A percentile compares a stretch with the other conserved stretches of the same genome.
Evolutionary conservation across 2,113 vertebrate genomes (phyloP).

Genomic region (Corythornis madagascariensis): DNA sequence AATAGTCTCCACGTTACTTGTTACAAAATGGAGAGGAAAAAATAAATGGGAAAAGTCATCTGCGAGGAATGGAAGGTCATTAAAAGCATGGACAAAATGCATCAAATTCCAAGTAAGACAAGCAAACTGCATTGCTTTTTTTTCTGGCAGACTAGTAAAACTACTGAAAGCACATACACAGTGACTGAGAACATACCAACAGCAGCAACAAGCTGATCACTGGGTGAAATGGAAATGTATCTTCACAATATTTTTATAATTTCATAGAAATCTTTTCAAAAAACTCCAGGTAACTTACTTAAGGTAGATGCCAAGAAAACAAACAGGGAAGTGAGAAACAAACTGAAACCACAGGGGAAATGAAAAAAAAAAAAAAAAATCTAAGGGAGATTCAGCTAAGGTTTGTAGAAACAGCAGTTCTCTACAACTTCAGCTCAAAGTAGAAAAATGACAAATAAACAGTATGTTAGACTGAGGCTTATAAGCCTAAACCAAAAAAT

Average conservation of each 20-base stretch:
- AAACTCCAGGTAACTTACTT: not conserved
- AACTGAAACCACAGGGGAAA: not conserved
- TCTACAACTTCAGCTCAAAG: not conserved
- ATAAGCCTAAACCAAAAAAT: not conserved
- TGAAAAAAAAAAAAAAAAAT: not conserved
- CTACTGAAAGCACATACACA: not conserved
- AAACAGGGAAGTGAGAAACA: not conserved
- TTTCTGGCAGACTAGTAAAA: not conserved
- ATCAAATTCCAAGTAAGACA: not conserved
- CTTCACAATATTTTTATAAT: not conserved
- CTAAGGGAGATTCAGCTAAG: not conserved
- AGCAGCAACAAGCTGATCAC: not conserved
- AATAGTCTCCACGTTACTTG: fast-evolving
- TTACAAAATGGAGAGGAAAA: not conserved
- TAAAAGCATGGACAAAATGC: not conserved
- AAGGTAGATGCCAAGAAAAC: not conserved
- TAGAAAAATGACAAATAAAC: not conserved
- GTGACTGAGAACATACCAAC: not conserved
- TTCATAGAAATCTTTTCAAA: not conserved
- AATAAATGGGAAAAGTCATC: not conserved
- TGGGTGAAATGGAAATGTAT: not conserved
- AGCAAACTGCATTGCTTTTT: not conserved
- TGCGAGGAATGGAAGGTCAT: not conserved
- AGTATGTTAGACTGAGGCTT: not conserved
- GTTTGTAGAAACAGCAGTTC: not conserved